A percentile compares a stretch with the other conserved stretches of the same genome.
These are phyloP conservation scores for Hemicrepidius hirtus DNA, from an alignment of 2,888 invertebrate species.

Conservation along the genomic window DNA sequence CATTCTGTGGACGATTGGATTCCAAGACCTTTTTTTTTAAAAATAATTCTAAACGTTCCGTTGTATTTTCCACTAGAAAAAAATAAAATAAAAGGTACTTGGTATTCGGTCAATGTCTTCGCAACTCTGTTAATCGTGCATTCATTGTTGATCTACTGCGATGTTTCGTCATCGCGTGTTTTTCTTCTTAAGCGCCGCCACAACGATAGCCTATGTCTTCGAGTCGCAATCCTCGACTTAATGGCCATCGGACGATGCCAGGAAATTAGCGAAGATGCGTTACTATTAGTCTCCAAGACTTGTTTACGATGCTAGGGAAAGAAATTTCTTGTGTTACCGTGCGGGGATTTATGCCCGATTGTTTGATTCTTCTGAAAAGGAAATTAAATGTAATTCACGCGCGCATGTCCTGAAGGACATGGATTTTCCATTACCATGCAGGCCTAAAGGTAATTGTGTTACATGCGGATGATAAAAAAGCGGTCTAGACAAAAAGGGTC, in stretches of 20 bases:
- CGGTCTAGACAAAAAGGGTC: no score
- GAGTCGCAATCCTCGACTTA: slow-evolving; percentile 28
- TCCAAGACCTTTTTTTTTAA: slow-evolving; percentile 2
- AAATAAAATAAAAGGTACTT: slow-evolving; percentile 13
- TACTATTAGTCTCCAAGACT: slow-evolving; percentile 41
- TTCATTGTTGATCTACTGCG: slow-evolving; percentile 37
- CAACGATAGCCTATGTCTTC: slow-evolving; percentile 25
- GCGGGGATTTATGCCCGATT: slow-evolving; percentile 21
- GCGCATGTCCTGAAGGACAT: no score
- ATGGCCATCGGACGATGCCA: slow-evolving; percentile 40
- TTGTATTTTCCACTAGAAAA: background rate
- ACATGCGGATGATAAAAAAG: no score
- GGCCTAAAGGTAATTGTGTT: no score
- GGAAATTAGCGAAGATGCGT: slow-evolving; percentile 45
- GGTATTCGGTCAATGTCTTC: slow-evolving; percentile 26
- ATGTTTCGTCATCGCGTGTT: slow-evolving; percentile 37
- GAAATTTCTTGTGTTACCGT: slow-evolving; percentile 29
- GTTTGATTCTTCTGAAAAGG: background rate
- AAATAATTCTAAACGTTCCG: slow-evolving; percentile 21
- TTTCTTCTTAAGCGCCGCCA: slow-evolving; percentile 35
- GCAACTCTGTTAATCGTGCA: slow-evolving; percentile 37
- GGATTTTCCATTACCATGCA: no score
- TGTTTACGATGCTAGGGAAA: slow-evolving; percentile 41
- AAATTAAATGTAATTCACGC: background rate
- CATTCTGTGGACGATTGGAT: slow-evolving; percentile 4